These are phyloP conservation scores for Magallana gigas DNA, from an alignment of 1,140 invertebrate genomes.

Conservation along the genomic window DNA sequence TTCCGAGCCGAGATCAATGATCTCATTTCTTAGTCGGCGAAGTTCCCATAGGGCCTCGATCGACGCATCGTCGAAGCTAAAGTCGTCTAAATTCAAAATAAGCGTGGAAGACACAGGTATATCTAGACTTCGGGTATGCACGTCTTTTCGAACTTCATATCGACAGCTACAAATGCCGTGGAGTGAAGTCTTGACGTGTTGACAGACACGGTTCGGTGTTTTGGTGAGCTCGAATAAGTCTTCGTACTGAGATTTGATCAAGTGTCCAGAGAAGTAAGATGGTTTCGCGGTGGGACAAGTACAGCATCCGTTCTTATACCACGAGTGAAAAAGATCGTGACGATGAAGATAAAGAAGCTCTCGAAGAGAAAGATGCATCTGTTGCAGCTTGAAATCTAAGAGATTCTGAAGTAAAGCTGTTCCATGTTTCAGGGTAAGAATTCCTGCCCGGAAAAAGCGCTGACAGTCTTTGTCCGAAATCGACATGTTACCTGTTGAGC, in stretches of 20 bases:
- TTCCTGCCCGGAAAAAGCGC: conserved; percentile 16
- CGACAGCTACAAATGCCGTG: neutral
- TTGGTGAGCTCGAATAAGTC: neutral
- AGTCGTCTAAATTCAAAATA: conserved; percentile 13
- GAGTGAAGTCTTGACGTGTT: neutral
- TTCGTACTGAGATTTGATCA: conserved; percentile 14
- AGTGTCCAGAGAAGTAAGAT: neutral
- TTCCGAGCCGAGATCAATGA: neutral
- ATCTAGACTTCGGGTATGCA: conserved; percentile 10
- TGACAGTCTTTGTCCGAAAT: conserved; percentile 11
- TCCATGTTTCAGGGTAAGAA: conserved; percentile 27
- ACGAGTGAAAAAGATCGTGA: conserved; percentile 23
- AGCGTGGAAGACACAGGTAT: conserved; percentile 1
- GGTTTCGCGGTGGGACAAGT: neutral
- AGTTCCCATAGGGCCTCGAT: neutral
- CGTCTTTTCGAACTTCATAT: neutral
- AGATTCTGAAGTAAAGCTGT: neutral
- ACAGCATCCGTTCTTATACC: conserved; percentile 26
- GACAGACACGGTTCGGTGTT: neutral
- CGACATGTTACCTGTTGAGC: neutral
- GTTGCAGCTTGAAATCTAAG: neutral
- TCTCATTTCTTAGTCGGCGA: conserved; percentile 12
- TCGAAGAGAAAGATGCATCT: neutral
- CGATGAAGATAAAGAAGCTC: conserved; percentile 1
- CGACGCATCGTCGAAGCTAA: neutral